These are phyloP conservation scores for Heterodera carotae DNA, from an alignment of 1,140 invertebrate species.

Conservation along the genomic window DNA sequence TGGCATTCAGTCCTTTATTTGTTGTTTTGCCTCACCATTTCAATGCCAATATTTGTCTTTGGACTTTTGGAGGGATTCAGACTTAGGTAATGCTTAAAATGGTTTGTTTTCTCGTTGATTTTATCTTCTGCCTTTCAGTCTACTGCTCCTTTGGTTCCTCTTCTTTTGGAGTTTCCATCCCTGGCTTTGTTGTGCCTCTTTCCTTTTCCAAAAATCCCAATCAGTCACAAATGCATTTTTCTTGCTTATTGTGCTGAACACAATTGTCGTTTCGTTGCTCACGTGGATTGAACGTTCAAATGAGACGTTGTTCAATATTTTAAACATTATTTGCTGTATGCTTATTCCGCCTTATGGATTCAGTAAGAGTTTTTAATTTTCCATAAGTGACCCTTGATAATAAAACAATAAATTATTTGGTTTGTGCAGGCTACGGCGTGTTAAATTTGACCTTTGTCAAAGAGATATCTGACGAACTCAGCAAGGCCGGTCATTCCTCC, in stretches of 20 bases:
- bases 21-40: conserved; percentile 42
- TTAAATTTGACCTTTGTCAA: too few relatives aligned
- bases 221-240: background rate
- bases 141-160: conserved; percentile 40
- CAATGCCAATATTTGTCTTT: conserved; percentile 35
- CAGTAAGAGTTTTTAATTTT: background rate
- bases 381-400: too few relatives aligned
- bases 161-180: conserved; percentile 35
- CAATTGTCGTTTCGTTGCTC: background rate
- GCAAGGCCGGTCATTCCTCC: background rate
- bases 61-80: conserved; percentile 35
- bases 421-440: background rate
- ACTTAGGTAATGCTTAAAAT: conserved; percentile 28
- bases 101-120: conserved; percentile 32
- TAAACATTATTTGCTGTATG: background rate
- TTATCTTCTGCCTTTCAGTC: conserved; percentile 35
- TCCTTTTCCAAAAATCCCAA: background rate
- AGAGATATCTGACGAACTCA: too few relatives aligned
- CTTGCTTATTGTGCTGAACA: background rate
- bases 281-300: background rate
- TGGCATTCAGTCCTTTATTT: conserved; percentile 46
- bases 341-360: background rate
- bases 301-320: too few relatives aligned
- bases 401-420: background rate
- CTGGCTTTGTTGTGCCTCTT: background rate